Percentiles rank a stretch among this genome's conserved stretches.
Evolutionary conservation across 2,113 vertebrate species (phyloP).

Genomic region (Mola mola): DNA sequence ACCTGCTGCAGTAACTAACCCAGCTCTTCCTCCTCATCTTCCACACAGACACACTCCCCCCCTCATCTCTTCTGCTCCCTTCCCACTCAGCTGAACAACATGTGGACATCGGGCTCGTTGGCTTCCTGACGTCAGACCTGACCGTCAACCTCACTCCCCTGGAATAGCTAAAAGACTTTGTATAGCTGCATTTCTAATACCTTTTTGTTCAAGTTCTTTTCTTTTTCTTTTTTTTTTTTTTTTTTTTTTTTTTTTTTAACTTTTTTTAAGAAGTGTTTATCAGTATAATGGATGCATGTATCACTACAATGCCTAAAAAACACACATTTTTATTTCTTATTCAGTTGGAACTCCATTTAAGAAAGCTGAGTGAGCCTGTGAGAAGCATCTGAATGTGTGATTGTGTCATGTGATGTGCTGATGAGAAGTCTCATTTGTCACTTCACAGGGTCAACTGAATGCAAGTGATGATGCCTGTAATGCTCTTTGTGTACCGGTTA

Average conservation of each 20-base stretch:
- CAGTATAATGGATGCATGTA: conserved; percentile 89
- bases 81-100: conserved; percentile 85
- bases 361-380: conserved; percentile 34
- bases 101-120: conserved; percentile 85
- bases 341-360: conserved; percentile 68
- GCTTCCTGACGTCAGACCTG: conserved; percentile 77
- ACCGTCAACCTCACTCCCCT: conserved; percentile 85
- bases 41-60: conserved; percentile 19
- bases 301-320: conserved; percentile 87
- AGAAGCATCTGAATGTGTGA: conserved; percentile 36
- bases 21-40: conserved; percentile 59
- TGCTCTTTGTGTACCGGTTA: neutral
- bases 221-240: conserved; percentile 41
- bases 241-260: conserved; percentile 68
- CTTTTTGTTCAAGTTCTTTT: conserved; percentile 65
- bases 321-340: conserved; percentile 78
- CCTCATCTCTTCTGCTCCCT: conserved; percentile 33
- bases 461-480: conserved; percentile 10
- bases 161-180: conserved; percentile 91
- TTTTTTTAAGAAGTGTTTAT: conserved; percentile 82
- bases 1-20: conserved; percentile 96
- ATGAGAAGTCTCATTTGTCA: conserved; percentile 36
- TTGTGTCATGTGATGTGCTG: conserved; percentile 29
- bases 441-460: conserved; percentile 25
- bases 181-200: conserved; percentile 96